Base-by-base conservation (phyloP, 1,140 invertebrate species). In the Lordiphosa clarofinis region DNA sequence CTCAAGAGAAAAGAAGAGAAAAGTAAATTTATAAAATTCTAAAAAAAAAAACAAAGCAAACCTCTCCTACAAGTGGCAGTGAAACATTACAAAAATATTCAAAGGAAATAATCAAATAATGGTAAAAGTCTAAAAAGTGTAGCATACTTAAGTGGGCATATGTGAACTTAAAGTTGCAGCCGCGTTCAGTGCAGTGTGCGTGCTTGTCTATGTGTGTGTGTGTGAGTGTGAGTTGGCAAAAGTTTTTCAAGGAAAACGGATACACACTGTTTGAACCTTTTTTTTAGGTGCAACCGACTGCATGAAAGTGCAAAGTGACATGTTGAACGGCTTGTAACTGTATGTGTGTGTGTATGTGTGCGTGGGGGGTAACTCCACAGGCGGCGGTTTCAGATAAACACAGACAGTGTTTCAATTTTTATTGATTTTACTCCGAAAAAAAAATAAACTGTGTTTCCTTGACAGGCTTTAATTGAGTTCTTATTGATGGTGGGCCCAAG, bases 181-280 rank as follows among this genome's bases (percentile, higher is more conserved):
- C 36, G 28, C 31, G 4, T 10, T 12, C 11, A 65, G 49, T 84
- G 73, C 76, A 82, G 15, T 47, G 19, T 62, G 37, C 58, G 13
- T 55, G 24, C 38, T 9, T 48, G 44, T 43, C 35, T 13, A 40
- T 46, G 37, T 67, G 49, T 63, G 38, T 35, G 47, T 61, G 40
- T 60, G 40, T 60, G 40, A 62, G 56, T 59, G 66, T 61, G 57
- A 37, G 53, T 15, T 40, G 24, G 6, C 72, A 82, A 62, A 81
- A 71, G 66, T 76, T 78, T 71, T 78, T 73, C 73, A 84, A 84
- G 78, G 78, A 84, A 78, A 84, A 84, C 73, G 79, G 78, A 84
- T 84, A 84, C 78, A 84, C 69, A 84, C 79, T 58, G 58, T 74
- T 82, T 73, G 56, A 82, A 76, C 68, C 64, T 69, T 31, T 31